A percentile compares a stretch with the other conserved stretches of the same genome.
phyloP scores from a whole-genome alignment of 2,113 vertebrate genomes.

The Brienomyrus longianalis region DNA sequence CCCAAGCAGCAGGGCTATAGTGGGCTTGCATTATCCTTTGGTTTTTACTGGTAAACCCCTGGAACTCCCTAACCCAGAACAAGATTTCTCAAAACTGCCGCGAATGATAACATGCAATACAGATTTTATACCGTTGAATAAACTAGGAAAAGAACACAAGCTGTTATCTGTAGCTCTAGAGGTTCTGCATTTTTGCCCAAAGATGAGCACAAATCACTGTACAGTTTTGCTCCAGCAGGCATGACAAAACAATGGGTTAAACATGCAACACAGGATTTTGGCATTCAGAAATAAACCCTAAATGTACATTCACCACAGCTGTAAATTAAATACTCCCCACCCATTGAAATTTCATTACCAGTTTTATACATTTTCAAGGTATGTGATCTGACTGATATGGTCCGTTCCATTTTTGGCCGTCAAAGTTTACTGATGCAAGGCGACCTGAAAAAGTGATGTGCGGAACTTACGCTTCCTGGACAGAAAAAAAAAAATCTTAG shows the following conservation, averaged over 20 bases:
- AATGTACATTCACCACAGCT: neutral
- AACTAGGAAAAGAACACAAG: neutral
- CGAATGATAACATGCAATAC: neutral
- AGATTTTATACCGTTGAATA: neutral
- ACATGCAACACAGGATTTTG: neutral
- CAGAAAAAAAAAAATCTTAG: neutral
- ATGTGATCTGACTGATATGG: neutral
- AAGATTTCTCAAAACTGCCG: neutral
- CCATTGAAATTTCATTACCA: neutral
- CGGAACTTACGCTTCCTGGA: neutral
- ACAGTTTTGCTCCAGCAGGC: neutral
- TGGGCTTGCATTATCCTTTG: neutral
- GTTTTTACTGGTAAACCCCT: neutral
- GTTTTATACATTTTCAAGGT: neutral
- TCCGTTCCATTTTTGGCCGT: neutral
- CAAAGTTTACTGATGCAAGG: neutral
- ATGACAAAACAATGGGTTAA: neutral
- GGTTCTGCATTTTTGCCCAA: neutral
- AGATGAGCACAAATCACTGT: neutral
- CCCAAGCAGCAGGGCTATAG: neutral
- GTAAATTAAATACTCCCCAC: neutral
- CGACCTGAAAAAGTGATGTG: neutral
- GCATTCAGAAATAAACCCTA: neutral
- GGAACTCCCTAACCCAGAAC: conserved; percentile 1
- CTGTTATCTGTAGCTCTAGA: neutral